Conservation (phyloP, 2,888 invertebrate genomes). For the Monopis laevigella region DNA sequence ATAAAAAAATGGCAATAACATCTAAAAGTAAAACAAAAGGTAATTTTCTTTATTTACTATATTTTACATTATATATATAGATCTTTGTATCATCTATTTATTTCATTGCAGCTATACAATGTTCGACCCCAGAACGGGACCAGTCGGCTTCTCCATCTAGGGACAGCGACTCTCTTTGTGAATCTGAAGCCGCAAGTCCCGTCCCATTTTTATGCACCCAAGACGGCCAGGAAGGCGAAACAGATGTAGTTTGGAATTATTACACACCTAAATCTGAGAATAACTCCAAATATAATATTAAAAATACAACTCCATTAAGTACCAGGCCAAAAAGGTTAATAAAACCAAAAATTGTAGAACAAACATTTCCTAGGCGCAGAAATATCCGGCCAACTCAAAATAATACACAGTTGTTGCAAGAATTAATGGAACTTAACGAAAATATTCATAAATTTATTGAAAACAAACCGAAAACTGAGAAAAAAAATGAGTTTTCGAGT, state of each 20-base stretch:
- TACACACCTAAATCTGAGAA: constrained; percentile 55
- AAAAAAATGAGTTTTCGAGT: constrained; percentile 28
- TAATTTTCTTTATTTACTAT: no score
- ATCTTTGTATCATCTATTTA: no score
- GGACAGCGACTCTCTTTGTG: constrained; percentile 51
- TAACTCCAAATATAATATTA: constrained; percentile 28
- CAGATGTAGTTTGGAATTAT: constrained; percentile 60
- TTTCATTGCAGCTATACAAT: constrained; percentile 46
- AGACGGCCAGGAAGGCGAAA: constrained; percentile 57
- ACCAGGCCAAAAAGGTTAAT: constrained; percentile 36
- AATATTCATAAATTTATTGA: constrained; percentile 45
- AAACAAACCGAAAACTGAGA: constrained; percentile 28
- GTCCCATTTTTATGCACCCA: constrained; percentile 60
- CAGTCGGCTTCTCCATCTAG: constrained; percentile 45
- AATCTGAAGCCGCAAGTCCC: constrained; percentile 53
- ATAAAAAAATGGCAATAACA: constrained; percentile 38
- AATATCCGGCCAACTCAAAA: constrained; percentile 35
- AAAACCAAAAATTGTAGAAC: constrained; percentile 37
- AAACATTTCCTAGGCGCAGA: constrained; percentile 39
- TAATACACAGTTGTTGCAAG: constrained; percentile 47
- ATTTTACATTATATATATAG: no score
- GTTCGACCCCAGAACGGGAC: constrained; percentile 49
- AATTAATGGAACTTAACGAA: constrained; percentile 50
- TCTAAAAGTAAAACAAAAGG: constrained; percentile 42
- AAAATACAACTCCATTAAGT: constrained; percentile 50